A percentile compares a stretch with the other conserved stretches of the same genome.
Evolutionary conservation across 2,888 invertebrate species (phyloP).

Genomic region (Matsumyia berberina): DNA sequence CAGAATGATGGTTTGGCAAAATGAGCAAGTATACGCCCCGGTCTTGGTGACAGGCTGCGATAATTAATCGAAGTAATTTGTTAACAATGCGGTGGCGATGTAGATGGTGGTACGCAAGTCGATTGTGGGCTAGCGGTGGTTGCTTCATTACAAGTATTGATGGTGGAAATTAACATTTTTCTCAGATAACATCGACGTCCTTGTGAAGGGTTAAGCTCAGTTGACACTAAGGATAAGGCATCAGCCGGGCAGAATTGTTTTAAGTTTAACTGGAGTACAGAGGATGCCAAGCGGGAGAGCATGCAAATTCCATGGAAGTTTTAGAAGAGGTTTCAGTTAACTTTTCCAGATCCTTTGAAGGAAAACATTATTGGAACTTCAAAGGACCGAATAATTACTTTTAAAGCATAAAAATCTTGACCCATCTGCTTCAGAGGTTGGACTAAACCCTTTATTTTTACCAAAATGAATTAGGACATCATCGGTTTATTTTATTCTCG

Average conservation of each 20-base stretch:
- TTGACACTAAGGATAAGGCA: not conserved
- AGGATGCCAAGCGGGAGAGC: too few species aligned
- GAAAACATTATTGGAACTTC: too few species aligned
- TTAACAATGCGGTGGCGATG: constrained; percentile 27
- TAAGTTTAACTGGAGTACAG: too few species aligned
- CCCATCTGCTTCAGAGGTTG: too few species aligned
- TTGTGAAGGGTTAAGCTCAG: not conserved
- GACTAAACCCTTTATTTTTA: too few species aligned
- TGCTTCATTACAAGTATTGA: constrained; percentile 24
- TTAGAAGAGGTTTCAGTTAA: too few species aligned
- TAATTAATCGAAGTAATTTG: constrained; percentile 64
- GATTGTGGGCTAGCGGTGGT: constrained; percentile 10
- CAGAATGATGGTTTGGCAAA: not conserved
- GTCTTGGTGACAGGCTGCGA: constrained; percentile 20
- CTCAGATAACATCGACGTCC: not conserved
- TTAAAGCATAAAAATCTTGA: too few species aligned
- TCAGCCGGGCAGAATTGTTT: too few species aligned
- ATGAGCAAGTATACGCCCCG: constrained; percentile 50
- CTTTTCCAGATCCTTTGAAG: not conserved
- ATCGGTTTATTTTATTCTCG: too few species aligned
- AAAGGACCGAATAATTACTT: too few species aligned
- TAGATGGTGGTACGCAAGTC: constrained; percentile 27
- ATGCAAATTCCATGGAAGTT: too few species aligned
- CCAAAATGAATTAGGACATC: too few species aligned
- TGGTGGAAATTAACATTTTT: not conserved